phyloP scores from a whole-genome alignment of 2,797 vertebrate species.

The Alfaro cultratus region DNA sequence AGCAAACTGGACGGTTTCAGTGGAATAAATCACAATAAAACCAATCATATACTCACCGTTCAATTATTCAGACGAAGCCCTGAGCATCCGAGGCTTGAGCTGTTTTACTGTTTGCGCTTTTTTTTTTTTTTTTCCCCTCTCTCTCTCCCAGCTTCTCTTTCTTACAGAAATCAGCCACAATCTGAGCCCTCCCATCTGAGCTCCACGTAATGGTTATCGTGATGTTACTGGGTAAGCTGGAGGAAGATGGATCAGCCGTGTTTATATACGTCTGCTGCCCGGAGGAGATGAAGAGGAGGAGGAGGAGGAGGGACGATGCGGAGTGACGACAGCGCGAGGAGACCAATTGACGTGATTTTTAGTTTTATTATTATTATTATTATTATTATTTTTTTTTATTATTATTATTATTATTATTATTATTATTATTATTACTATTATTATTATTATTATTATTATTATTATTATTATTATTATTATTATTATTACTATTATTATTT shows the following conservation, averaged over 20 bases:
- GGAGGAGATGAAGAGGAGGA: slow-evolving; percentile 59
- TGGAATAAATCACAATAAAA: slow-evolving; percentile 1
- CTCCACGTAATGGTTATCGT: slow-evolving; percentile 64
- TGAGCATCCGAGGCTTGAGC: slow-evolving; percentile 45
- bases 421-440: too few species aligned
- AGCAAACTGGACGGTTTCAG: background rate
- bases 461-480: too few species aligned
- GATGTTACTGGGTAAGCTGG: slow-evolving; percentile 79
- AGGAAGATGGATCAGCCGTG: slow-evolving; percentile 70
- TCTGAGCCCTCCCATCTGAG: slow-evolving; percentile 62
- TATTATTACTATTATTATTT: background rate
- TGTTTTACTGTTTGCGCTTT: slow-evolving; percentile 28
- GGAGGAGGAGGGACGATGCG: slow-evolving; percentile 51
- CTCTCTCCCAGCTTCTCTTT: slow-evolving; percentile 13
- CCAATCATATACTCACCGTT: slow-evolving; percentile 64
- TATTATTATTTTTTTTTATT: background rate
- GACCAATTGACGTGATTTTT: slow-evolving; percentile 63
- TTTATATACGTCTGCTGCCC: slow-evolving; percentile 77
- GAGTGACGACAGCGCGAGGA: slow-evolving; percentile 66
- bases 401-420: too few species aligned
- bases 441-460: too few species aligned
- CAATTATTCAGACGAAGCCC: slow-evolving; percentile 25
- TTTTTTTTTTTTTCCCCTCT: too few species aligned
- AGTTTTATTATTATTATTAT: too few species aligned
- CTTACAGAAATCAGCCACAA: slow-evolving; percentile 51